Conservation (phyloP, 2,888 invertebrate genomes). For the Ryuthela nishihirai region DNA sequence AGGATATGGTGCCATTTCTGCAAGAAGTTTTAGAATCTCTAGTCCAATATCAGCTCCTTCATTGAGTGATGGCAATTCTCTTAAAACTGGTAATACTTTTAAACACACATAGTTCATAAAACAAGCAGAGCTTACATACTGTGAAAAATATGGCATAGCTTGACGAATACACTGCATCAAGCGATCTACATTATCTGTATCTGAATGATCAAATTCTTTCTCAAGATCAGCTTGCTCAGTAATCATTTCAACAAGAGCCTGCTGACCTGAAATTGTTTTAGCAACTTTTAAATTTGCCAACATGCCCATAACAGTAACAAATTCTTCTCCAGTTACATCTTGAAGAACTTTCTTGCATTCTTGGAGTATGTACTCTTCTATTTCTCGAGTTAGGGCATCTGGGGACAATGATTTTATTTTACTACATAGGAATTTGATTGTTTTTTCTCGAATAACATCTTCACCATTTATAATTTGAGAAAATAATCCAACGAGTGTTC, state of each 20-base stretch:
- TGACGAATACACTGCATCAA: conserved; percentile 81
- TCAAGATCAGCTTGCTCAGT: conserved; percentile 81
- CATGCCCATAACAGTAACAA: conserved; percentile 81
- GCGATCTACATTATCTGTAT: conserved; percentile 59
- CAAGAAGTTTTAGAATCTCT: conserved; percentile 78
- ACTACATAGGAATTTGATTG: conserved; percentile 79
- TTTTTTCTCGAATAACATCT: conserved; percentile 73
- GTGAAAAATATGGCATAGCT: conserved; percentile 74
- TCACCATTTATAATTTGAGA: conserved; percentile 65
- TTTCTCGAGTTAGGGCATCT: conserved; percentile 72
- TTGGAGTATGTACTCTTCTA: conserved; percentile 75
- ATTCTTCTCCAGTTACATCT: conserved; percentile 87
- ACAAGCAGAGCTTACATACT: conserved; percentile 69
- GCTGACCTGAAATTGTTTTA: conserved; percentile 76
- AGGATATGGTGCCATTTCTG: conserved; percentile 70
- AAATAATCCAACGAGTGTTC: conserved; percentile 65
- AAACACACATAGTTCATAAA: conserved; percentile 81
- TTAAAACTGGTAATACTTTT: conserved; percentile 68
- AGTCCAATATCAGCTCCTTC: conserved; percentile 65
- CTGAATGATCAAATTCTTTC: conserved; percentile 48
- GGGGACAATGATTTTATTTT: conserved; percentile 76
- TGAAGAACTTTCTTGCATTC: conserved; percentile 75
- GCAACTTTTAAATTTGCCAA: conserved; percentile 75
- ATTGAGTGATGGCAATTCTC: conserved; percentile 47
- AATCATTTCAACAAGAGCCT: conserved; percentile 79